Evolutionary conservation across 2,797 vertebrate genomes (phyloP).

Genomic region (Orestias chungarensis): DNA sequence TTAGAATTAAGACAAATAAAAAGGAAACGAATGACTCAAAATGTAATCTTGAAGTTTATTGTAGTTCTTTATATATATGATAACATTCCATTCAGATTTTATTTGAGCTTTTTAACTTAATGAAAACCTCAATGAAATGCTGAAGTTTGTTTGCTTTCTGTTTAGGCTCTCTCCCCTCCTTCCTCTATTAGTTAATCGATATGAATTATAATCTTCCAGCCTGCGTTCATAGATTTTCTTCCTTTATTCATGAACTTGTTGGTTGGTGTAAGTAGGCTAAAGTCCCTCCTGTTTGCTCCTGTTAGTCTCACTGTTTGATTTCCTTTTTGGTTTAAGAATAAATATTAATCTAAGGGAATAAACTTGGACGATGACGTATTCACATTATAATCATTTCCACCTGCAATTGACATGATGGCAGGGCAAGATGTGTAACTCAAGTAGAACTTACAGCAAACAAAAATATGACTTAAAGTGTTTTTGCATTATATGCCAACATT

Average conservation of each 20-base stretch:
- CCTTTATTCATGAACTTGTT: constrained; percentile 11
- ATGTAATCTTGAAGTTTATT: neutral
- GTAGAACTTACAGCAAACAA: too few species aligned
- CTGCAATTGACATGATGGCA: too few species aligned
- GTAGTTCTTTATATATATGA: neutral
- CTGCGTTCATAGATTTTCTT: constrained; percentile 19
- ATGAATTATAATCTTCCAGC: constrained; percentile 18
- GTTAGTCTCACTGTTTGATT: neutral
- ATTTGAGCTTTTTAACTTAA: neutral
- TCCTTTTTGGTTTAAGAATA: neutral
- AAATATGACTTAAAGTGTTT: too few species aligned
- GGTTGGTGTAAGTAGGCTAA: constrained; percentile 13
- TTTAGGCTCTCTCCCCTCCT: constrained; percentile 16
- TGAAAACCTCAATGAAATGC: constrained; percentile 36
- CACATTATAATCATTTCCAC: neutral
- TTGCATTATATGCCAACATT: too few species aligned
- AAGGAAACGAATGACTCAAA: neutral
- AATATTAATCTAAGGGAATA: neutral
- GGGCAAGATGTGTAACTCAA: too few species aligned
- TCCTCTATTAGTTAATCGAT: constrained; percentile 23
- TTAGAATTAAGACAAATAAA: neutral
- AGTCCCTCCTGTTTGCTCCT: constrained; percentile 10
- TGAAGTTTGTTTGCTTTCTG: constrained; percentile 20
- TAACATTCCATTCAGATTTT: too few species aligned
- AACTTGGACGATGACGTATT: neutral